Percentiles rank a stretch among this genome's conserved stretches.
These are phyloP conservation scores for Procambarus clarkii DNA, from an alignment of 1,140 invertebrate species.

Conservation along the genomic window DNA sequence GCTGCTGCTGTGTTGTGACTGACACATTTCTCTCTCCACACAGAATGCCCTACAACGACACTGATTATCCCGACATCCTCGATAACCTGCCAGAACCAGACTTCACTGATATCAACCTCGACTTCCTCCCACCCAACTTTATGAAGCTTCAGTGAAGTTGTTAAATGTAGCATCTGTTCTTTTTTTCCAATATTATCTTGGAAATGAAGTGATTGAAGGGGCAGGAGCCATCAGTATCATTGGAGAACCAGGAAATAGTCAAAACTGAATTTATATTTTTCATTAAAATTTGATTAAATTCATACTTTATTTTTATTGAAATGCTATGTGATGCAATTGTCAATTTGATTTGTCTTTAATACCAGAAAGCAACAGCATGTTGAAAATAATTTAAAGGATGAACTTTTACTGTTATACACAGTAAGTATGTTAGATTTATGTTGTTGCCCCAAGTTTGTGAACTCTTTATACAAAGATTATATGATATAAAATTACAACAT, in stretches of 20 bases:
- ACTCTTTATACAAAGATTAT: no score
- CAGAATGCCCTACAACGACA: constrained; percentile 62
- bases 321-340: no score
- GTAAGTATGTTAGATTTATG: no score
- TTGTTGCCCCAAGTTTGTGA: no score
- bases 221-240: background rate
- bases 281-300: background rate
- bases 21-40: constrained; percentile 65
- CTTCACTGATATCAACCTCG: constrained; percentile 60
- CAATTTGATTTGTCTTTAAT: no score
- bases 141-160: constrained; percentile 62
- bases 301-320: no score
- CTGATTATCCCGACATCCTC: constrained; percentile 48
- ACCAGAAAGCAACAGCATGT: no score
- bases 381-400: no score
- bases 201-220: no score
- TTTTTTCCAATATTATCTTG: background rate
- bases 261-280: background rate
- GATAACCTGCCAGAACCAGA: constrained; percentile 62
- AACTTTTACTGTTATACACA: no score
- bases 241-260: background rate
- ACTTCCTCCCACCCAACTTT: constrained; percentile 64
- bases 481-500: no score
- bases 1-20: constrained; percentile 59
- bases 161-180: background rate